phyloP scores from a whole-genome alignment of 2,797 vertebrate genomes.

The Coccyzus lansbergi region DNA sequence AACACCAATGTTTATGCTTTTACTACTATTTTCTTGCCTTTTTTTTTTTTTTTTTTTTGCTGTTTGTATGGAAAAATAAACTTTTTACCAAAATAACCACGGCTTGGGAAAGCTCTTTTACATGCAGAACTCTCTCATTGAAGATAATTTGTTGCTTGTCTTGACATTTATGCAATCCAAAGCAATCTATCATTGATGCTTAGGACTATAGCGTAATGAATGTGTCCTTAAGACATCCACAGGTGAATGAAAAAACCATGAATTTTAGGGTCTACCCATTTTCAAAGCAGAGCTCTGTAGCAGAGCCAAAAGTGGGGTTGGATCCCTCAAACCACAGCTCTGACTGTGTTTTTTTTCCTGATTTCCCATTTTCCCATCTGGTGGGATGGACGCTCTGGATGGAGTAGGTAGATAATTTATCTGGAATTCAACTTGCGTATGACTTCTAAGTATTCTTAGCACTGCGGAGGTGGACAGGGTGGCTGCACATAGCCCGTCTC shows the following conservation, averaged over 20 bases:
- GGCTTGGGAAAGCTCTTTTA: not conserved
- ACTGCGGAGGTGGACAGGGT: not conserved
- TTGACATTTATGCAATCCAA: fast-evolving
- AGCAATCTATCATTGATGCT: fast-evolving
- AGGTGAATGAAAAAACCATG: not conserved
- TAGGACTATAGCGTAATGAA: not conserved
- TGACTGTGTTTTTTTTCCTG: not conserved
- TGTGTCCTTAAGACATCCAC: not conserved
- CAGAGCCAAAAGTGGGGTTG: not conserved
- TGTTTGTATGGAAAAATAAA: not conserved
- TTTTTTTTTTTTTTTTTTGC: too few species aligned
- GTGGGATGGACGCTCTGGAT: not conserved
- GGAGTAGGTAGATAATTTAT: conserved; percentile 31
- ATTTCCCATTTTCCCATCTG: not conserved
- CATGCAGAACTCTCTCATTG: not conserved
- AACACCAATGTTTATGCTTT: not conserved
- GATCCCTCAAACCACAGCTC: not conserved
- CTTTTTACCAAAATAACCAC: not conserved
- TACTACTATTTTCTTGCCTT: not conserved
- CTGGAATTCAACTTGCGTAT: not conserved
- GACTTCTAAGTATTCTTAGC: conserved; percentile 22
- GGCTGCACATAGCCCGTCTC: not conserved
- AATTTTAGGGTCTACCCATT: fast-evolving
- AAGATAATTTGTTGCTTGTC: not conserved
- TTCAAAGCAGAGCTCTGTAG: not conserved